Percentiles rank a stretch among this genome's conserved stretches.
These are phyloP conservation scores for Sarcophaga caerulescens DNA, from an alignment of 2,888 invertebrate genomes.

Conservation along the genomic window DNA sequence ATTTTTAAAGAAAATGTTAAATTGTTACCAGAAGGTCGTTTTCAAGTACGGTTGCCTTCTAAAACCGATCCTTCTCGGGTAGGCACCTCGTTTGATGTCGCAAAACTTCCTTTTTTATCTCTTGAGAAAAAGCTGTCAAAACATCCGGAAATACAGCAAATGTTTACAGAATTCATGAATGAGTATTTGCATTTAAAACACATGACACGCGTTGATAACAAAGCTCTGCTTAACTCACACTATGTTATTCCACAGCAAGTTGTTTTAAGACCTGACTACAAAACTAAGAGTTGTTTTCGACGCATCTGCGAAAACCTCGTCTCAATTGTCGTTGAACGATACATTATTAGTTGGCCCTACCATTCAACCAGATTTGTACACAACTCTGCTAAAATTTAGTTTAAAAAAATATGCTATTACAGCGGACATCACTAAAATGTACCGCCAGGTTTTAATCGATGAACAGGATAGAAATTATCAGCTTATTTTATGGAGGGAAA, in stretches of 20 bases:
- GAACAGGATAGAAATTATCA: slow-evolving; percentile 38
- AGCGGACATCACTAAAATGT: slow-evolving; percentile 59
- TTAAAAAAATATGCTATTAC: slow-evolving; percentile 36
- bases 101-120: slow-evolving; percentile 27
- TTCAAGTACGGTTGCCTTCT: slow-evolving; percentile 18
- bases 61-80: slow-evolving; percentile 16
- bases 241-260: slow-evolving; percentile 53
- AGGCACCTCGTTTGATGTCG: slow-evolving; percentile 34
- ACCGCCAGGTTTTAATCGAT: slow-evolving; percentile 42
- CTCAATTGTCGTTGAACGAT: slow-evolving; percentile 48
- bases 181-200: slow-evolving; percentile 35
- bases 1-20: slow-evolving; percentile 33
- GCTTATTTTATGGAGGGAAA: slow-evolving; percentile 36
- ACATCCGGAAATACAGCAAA: background rate
- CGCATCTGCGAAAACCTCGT: slow-evolving; percentile 33
- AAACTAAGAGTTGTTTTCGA: slow-evolving; percentile 58
- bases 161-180: slow-evolving; percentile 29
- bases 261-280: slow-evolving; percentile 42
- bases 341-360: slow-evolving; percentile 46
- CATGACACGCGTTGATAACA: slow-evolving; percentile 17
- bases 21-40: background rate
- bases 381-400: slow-evolving; percentile 37
- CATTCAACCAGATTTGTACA: slow-evolving; percentile 48
- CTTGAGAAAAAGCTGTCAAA: slow-evolving; percentile 32
- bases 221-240: background rate